Percentiles rank a stretch among this genome's conserved stretches.
Evolutionary conservation across 2,797 vertebrate genomes (phyloP).

Genomic region (Scleropages formosus): DNA sequence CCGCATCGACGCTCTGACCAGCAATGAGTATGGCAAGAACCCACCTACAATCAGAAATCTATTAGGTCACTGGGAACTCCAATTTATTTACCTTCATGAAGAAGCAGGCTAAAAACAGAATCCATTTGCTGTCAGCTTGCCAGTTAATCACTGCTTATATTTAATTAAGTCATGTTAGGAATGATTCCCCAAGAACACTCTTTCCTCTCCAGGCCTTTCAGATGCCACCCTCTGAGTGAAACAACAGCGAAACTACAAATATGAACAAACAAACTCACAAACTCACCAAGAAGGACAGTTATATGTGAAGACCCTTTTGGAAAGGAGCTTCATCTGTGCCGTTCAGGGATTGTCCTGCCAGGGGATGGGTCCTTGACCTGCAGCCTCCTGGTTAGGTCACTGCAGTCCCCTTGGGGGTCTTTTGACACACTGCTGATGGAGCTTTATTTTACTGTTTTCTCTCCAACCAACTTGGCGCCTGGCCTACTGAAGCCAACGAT

Average conservation of each 20-base stretch:
- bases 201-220: neutral
- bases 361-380: constrained; percentile 4
- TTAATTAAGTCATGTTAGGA: too few relatives aligned
- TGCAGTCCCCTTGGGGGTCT: neutral
- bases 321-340: constrained; percentile 26
- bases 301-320: constrained; percentile 7
- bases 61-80: neutral
- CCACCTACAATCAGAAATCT: constrained; percentile 29
- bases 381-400: neutral
- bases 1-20: constrained; percentile 23
- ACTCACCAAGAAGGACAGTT: constrained; percentile 30
- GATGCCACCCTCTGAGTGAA: neutral
- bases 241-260: neutral
- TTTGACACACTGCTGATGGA: neutral
- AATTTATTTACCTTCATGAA: too few relatives aligned
- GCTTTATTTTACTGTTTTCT: neutral
- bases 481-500: neutral
- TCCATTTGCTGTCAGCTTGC: too few relatives aligned
- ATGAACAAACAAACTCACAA: neutral
- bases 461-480: constrained; percentile 7
- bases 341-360: constrained; percentile 7
- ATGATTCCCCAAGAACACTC: neutral
- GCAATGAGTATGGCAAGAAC: constrained; percentile 17
- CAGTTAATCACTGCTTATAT: too few relatives aligned
- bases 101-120: too few relatives aligned